Evolutionary conservation across 2,888 invertebrate species (phyloP).

Genomic region (Tipula vernalis): DNA sequence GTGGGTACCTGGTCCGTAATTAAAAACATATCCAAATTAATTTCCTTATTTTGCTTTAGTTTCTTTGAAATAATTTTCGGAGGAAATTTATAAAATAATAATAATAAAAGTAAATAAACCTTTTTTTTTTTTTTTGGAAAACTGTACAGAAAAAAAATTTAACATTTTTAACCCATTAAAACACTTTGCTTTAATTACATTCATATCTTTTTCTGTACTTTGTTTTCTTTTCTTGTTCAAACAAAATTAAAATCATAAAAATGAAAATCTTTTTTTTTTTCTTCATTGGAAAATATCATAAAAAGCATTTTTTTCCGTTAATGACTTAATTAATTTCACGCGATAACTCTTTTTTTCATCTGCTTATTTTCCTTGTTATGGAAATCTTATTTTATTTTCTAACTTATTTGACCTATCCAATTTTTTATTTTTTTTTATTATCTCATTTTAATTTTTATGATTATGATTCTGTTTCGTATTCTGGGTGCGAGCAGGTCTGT

Average conservation of each 20-base stretch:
- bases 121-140: neutral
- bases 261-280: neutral
- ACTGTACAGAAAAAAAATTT: neutral
- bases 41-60: neutral
- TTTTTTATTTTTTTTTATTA: neutral
- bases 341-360: neutral
- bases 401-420: neutral
- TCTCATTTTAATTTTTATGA: neutral
- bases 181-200: constrained; percentile 4
- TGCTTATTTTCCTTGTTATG: neutral
- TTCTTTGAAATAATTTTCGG: neutral
- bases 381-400: neutral
- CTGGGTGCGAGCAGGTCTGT: neutral
- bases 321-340: neutral
- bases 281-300: constrained; percentile 4
- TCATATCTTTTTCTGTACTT: neutral
- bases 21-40: neutral
- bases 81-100: neutral
- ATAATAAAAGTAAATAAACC: neutral
- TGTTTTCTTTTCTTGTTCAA: neutral
- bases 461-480: neutral
- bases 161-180: constrained; percentile 4
- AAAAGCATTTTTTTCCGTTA: neutral
- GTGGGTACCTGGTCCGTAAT: neutral
- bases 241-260: neutral